Evolutionary conservation across 2,113 vertebrate species (phyloP), one percentile per base, ranked within the genome.

Genomic region (Callopanchax toddi): DNA sequence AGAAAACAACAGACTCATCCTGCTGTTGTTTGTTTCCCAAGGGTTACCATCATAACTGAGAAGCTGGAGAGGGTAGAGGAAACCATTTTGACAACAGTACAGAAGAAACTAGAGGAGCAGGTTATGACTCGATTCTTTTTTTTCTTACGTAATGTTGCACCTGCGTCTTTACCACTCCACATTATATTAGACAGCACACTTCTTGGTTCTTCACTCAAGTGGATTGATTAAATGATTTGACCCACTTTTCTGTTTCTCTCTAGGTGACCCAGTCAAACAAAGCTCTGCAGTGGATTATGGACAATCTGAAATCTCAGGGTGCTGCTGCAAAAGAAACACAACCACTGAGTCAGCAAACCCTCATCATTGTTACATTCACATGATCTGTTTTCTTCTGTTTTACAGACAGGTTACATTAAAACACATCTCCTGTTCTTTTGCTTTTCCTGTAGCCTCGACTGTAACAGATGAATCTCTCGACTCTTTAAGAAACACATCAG

Each of bases 81-180:
- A 70, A 91, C 79, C 63, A 90, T 87, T 20, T 90, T 90, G 0
- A 85, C 83, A 13, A 60, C 87, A 15, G 15, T 93, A 73, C 85
- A 89, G 43, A 92, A 92, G 76, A 92, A 92, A 36, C 86, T 98
- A 54, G 96, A 98, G 87, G 92, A 95, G 18, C 96, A 98, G 96
- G 97, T 98, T 60, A 37, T 74, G 34, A 62, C 43, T 67, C 61
- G 11, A 7, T 67, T 67, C 61, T 60, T 39, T 18, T 21, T 52
- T 23, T 48, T 48, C 23, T 18, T 45, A 4, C 8, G 39, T 48
- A 10, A 53, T 40, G 48, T 71, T 37, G 50, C 44, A 62, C 8
- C 29, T 5, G 29, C 4, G 4, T 59, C 32, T 61, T 37, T 13
- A 42, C 49, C 26, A 29, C 15, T 3, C 0, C 15, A 17, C 15